Base-by-base conservation (phyloP, 2,113 vertebrate species). In the Nerophis lumbriciformis region DNA sequence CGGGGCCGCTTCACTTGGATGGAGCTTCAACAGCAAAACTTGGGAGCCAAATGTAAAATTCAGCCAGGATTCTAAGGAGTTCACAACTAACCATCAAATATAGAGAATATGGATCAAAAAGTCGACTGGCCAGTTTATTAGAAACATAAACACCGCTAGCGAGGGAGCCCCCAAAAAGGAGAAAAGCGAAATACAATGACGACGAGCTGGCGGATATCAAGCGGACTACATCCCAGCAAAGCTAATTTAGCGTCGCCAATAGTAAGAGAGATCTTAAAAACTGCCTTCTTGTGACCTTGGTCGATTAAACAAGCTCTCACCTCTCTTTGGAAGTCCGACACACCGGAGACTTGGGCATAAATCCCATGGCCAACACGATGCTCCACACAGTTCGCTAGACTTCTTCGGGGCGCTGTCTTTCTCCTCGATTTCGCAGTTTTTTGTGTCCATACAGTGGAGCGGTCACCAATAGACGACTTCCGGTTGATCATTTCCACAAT, bases 371-470 rank as follows among this genome's bases (percentile, higher is more conserved):
- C 74, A 55, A 14, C 47, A 19, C 80, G 77, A 61, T 74, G 75
- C 71, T 71, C 61, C 56, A 11, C 56, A 42, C 75, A 77, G 75
- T 73, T 76, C 79, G 66, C 69, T 72, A 67, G 73, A 70, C 77
- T 84, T 84, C 78, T 87, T 82, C 77, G 76, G 87, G 87, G 87
- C 87, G 87, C 87, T 88, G 87, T 84, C 87, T 83, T 79, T 84
- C 84, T 84, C 79, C 79, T 69, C 48, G 83, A 82, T 85, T 83
- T 88, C 84, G 83, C 84, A 83, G 83, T 86, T 87, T 82, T 86
- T 80, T 78, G 77, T 75, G 72, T 72, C 77, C 72, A 62, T 70
- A 62, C 53, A 38, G n/a, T 78, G 45, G 82, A 83, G 56, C 3
- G 51, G 28, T 6, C 9, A 69, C 6, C 21, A 4, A 0, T 1